Conservation (phyloP, 2,113 vertebrate genomes). For the Ammodytes marinus region DNA sequence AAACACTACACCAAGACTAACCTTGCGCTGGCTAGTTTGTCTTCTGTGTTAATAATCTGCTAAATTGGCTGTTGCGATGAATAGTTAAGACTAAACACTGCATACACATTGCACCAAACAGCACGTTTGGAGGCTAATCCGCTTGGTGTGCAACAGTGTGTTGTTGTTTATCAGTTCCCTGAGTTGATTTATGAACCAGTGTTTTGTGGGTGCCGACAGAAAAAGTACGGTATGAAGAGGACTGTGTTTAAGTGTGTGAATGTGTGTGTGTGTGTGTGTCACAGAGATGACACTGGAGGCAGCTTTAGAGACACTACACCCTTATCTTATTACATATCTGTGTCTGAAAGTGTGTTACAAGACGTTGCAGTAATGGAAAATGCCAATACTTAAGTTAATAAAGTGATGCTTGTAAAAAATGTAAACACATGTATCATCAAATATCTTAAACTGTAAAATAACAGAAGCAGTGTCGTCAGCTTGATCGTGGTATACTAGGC, state of each 20-base stretch:
- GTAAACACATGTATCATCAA: not conserved
- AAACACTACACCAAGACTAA: slow-evolving; percentile 20
- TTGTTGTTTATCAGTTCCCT: slow-evolving; percentile 63
- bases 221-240: slow-evolving; percentile 63
- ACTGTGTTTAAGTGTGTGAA: slow-evolving; percentile 51
- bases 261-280: slow-evolving; percentile 8
- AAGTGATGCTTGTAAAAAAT: not conserved
- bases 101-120: not conserved
- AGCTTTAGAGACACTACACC: slow-evolving; percentile 6
- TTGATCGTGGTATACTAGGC: too few relatives aligned
- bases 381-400: not conserved
- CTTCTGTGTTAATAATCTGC: slow-evolving; percentile 22
- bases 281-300: slow-evolving; percentile 21
- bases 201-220: slow-evolving; percentile 60
- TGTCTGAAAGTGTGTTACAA: not conserved
- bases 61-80: slow-evolving; percentile 11
- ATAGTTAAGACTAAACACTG: slow-evolving; percentile 24
- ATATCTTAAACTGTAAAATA: not conserved
- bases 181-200: slow-evolving; percentile 62
- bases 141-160: slow-evolving; percentile 46
- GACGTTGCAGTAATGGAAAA: not conserved
- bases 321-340: not conserved
- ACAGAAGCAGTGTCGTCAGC: not conserved
- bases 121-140: slow-evolving; percentile 34
- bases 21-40: slow-evolving; percentile 1